Conservation (phyloP, 1,140 invertebrate species). For the Gerris buenoi region DNA sequence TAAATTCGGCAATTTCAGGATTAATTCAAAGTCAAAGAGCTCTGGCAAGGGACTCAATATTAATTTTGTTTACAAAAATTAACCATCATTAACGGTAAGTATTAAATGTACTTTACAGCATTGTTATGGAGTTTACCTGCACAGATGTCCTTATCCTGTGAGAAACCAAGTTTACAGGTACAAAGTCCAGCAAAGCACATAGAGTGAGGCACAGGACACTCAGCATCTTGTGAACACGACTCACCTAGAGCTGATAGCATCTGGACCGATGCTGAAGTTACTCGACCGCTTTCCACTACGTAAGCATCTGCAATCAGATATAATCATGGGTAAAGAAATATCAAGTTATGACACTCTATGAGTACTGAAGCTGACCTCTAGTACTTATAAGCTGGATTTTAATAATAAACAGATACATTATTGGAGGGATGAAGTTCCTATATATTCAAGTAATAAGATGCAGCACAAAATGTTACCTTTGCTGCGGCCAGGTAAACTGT, state of each 20-base stretch:
- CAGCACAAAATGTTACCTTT: too few relatives aligned
- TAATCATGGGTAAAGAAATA: too few relatives aligned
- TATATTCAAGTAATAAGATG: too few relatives aligned
- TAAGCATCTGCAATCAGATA: constrained; percentile 10
- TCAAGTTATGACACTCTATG: too few relatives aligned
- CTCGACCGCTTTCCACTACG: constrained; percentile 11
- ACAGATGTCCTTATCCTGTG: constrained; percentile 52
- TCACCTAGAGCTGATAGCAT: constrained; percentile 58
- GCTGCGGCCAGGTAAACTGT: constrained; percentile 31
- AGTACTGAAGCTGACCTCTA: neutral
- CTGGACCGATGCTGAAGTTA: constrained; percentile 42
- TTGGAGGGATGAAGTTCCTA: too few relatives aligned
- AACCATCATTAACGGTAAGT: too few relatives aligned
- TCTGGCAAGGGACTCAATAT: too few relatives aligned
- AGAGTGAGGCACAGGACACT: constrained; percentile 55
- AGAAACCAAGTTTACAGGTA: constrained; percentile 47
- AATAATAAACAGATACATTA: too few relatives aligned
- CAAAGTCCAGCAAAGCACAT: constrained; percentile 54
- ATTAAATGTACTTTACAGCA: too few relatives aligned
- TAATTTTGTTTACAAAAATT: too few relatives aligned
- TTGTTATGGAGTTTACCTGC: constrained; percentile 41
- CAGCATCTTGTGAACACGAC: constrained; percentile 50
- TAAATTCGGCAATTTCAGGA: too few relatives aligned
- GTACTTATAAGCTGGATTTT: neutral
- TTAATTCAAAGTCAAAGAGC: too few relatives aligned